phyloP scores from a whole-genome alignment of 2,888 invertebrate species.

The Nasonia oneida region DNA sequence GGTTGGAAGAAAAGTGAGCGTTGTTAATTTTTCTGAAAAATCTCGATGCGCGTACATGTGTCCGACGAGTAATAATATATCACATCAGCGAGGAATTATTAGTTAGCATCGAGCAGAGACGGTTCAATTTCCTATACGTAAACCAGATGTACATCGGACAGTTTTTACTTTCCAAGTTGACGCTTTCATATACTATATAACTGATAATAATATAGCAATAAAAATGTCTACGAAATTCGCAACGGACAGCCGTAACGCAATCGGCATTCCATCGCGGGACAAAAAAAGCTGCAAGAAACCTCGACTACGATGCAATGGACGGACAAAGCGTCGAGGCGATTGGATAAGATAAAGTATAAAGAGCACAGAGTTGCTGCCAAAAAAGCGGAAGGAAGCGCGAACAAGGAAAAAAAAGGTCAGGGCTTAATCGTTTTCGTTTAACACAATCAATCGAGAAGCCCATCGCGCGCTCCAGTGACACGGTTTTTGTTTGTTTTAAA shows the following conservation, averaged over 20 bases:
- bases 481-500: conserved; percentile 51
- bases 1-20: background rate
- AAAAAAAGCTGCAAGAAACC: background rate
- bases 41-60: background rate
- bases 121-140: conserved; percentile 21
- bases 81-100: background rate
- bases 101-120: background rate
- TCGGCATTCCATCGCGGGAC: background rate
- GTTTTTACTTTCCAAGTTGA: background rate
- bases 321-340: background rate
- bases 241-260: background rate
- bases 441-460: conserved; percentile 48
- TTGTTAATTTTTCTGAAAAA: background rate
- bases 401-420: conserved; percentile 36
- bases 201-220: background rate
- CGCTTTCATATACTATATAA: background rate
- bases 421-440: conserved; percentile 50
- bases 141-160: background rate
- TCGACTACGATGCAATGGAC: background rate
- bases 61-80: conserved; percentile 1
- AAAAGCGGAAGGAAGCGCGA: background rate
- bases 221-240: background rate
- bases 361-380: background rate
- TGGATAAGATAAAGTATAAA: conserved; percentile 21
- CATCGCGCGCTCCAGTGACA: conserved; percentile 53